These are phyloP conservation scores for Yponomeuta sedellus DNA, from an alignment of 2,888 invertebrate species.

Conservation along the genomic window DNA sequence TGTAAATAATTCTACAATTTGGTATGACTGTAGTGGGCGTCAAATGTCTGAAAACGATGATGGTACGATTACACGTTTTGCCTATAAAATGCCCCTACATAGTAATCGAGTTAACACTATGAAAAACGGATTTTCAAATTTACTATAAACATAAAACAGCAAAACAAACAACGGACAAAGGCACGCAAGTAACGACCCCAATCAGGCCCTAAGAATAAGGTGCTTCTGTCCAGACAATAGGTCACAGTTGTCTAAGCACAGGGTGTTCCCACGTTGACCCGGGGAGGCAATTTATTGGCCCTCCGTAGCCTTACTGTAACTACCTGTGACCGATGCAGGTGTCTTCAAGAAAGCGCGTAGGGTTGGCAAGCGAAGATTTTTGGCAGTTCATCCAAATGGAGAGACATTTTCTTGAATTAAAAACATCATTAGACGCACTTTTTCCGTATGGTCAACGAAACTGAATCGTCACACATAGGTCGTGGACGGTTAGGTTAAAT, in stretches of 20 bases:
- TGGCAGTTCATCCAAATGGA: neutral
- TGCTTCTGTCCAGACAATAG: slow-evolving; percentile 25
- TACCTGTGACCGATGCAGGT: slow-evolving; percentile 69
- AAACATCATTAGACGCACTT: too few relatives aligned
- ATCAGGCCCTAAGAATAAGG: neutral
- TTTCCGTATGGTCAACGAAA: too few relatives aligned
- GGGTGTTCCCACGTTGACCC: slow-evolving; percentile 70
- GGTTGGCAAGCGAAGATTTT: slow-evolving; percentile 34
- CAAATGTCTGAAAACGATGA: too few relatives aligned
- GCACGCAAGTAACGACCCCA: slow-evolving; percentile 6
- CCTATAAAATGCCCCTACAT: too few relatives aligned
- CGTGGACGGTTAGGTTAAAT: too few relatives aligned
- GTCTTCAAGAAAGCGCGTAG: slow-evolving; percentile 50
- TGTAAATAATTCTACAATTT: too few relatives aligned
- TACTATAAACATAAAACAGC: neutral
- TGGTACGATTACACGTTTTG: too few relatives aligned
- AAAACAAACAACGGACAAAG: neutral
- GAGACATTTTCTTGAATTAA: neutral
- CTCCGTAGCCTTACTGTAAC: slow-evolving; percentile 50
- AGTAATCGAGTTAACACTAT: too few relatives aligned
- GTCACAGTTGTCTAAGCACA: slow-evolving; percentile 55
- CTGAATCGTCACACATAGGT: too few relatives aligned
- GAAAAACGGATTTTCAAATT: too few relatives aligned
- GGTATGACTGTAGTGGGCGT: too few relatives aligned
- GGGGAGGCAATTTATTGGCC: slow-evolving; percentile 68